A percentile compares a stretch with the other conserved stretches of the same genome.
phyloP scores from a whole-genome alignment of 1,140 invertebrate genomes.

The Pseudoatta argentina region DNA sequence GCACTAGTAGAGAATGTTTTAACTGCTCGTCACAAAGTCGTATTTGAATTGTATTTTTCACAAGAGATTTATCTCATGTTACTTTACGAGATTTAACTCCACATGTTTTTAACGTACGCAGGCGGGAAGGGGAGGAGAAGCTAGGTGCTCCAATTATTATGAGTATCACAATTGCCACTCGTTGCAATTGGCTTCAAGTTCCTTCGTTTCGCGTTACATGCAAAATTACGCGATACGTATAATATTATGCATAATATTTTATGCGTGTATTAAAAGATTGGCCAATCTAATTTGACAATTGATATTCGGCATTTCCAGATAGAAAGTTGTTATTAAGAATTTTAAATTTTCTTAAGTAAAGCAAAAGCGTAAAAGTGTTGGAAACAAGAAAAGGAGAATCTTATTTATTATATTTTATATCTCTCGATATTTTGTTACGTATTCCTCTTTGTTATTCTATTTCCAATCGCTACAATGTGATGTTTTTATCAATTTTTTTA shows the following conservation, averaged over 20 bases:
- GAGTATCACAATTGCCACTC: conserved; percentile 38
- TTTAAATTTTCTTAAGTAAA: background rate
- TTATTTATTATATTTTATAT: background rate
- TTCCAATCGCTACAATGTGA: background rate
- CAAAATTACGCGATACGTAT: conserved; percentile 9
- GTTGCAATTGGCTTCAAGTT: conserved; percentile 37
- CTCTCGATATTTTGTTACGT: background rate
- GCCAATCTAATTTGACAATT: background rate
- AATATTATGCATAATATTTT: background rate
- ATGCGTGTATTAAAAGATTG: conserved; percentile 18
- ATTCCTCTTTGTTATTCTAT: background rate
- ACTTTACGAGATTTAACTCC: background rate
- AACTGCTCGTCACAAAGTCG: background rate
- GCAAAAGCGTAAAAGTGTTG: background rate
- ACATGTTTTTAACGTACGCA: background rate
- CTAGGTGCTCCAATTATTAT: conserved; percentile 30
- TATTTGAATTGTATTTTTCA: background rate
- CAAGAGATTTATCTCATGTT: background rate
- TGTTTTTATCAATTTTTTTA: background rate
- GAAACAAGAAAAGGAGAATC: background rate
- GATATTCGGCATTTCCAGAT: background rate
- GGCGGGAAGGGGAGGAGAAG: background rate
- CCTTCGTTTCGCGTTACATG: background rate
- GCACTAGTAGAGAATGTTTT: background rate
- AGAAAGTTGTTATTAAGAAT: background rate